Percentiles rank a stretch among this genome's conserved stretches.
Conservation (phyloP, 1,140 invertebrate genomes). For the Latrodectus geometricus region DNA sequence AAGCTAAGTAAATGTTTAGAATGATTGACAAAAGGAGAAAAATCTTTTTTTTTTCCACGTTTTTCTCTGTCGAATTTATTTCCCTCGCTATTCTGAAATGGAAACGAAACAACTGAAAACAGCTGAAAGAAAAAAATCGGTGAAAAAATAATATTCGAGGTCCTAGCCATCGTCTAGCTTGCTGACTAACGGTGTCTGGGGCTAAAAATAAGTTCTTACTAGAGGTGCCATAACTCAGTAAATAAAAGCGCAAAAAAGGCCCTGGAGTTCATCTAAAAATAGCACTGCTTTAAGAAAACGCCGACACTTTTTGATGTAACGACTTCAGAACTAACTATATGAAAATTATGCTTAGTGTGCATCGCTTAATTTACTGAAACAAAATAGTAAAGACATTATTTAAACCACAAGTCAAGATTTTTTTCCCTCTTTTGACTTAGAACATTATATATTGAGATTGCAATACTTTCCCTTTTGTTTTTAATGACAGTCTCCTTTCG, state of each 20-base stretch:
- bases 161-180: constrained; percentile 36
- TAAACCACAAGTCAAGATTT: no score
- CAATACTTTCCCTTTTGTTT: no score
- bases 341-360: background rate
- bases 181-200: constrained; percentile 39
- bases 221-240: constrained; percentile 36
- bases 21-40: background rate
- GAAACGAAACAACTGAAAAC: background rate
- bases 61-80: background rate
- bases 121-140: background rate
- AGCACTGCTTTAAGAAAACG: constrained; percentile 14
- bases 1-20: background rate
- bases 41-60: background rate
- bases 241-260: constrained; percentile 8
- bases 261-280: constrained; percentile 42
- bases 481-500: no score
- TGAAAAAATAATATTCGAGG: constrained; percentile 13
- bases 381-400: no score
- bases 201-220: constrained; percentile 41
- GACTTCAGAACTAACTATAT: constrained; percentile 12
- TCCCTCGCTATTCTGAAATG: background rate
- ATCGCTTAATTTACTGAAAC: no score
- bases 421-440: no score
- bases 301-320: constrained; percentile 5
- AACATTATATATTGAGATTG: no score